Conservation (phyloP, 2,797 vertebrate genomes). For the Siniperca obscura region DNA sequence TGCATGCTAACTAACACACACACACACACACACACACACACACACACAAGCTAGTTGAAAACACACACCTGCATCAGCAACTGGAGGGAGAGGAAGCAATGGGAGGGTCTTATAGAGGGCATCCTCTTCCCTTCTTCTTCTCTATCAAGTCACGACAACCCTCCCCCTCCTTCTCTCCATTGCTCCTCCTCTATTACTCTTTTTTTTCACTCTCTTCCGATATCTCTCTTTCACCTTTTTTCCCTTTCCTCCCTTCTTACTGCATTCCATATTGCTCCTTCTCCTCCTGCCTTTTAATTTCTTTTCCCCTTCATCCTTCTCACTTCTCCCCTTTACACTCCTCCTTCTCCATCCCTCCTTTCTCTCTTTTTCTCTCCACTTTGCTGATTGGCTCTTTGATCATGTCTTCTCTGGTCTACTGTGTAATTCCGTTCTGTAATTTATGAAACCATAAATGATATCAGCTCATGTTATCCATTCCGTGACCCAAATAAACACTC, state of each 20-base stretch:
- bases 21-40: constrained; percentile 40
- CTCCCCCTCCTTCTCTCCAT: background rate
- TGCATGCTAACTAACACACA: constrained; percentile 70
- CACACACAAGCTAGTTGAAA: constrained; percentile 40
- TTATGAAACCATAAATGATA: constrained; percentile 57
- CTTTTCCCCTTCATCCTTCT: background rate
- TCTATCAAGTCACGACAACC: constrained; percentile 55
- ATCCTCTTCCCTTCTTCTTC: constrained; percentile 51
- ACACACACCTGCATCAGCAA: constrained; percentile 71
- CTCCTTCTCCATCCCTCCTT: background rate
- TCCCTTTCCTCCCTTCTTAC: background rate
- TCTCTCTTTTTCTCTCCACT: constrained; percentile 9
- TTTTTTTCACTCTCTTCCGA: constrained; percentile 34
- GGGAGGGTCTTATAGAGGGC: constrained; percentile 67
- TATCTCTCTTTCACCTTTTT: constrained; percentile 13
- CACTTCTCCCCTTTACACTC: background rate
- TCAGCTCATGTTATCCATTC: constrained; percentile 36
- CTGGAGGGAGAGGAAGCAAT: constrained; percentile 40
- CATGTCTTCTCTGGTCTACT: constrained; percentile 20
- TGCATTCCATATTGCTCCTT: background rate
- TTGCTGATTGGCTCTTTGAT: constrained; percentile 60
- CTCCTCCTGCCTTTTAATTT: background rate
- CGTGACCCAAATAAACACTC: constrained; percentile 62
- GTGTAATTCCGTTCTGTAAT: constrained; percentile 29
- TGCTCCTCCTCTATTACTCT: constrained; percentile 12